Evolutionary conservation across 1,140 invertebrate species (phyloP), one percentile per base, ranked within the genome.

Genomic region (Penaeus chinensis): DNA sequence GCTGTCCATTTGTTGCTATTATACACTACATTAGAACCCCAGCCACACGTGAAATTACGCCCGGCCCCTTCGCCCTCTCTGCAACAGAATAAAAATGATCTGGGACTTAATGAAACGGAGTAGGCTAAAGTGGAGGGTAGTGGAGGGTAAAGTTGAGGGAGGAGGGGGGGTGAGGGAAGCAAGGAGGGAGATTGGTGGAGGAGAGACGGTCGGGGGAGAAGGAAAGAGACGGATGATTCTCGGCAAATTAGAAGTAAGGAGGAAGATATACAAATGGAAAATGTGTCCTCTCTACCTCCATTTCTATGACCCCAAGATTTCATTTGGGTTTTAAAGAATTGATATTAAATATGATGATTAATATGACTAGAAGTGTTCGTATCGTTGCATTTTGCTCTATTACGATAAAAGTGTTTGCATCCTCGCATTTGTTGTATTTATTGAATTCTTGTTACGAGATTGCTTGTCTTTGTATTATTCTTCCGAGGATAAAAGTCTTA

Each of bases 11-110:
- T 87, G 86, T 87, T 87, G 86, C 80, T 71, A 87, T 87, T 87
- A 87, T 87, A 76, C 86, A 87, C 65, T 87, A 87, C 86, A 87
- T 87, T 87, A 87, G 86, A 87, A 87, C 86, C 86, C 74, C 79
- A 87, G 86, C 86, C 86, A 87, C 86, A 87, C 86, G 86, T 87
- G 86, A 87, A 87, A 87, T 87, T 82, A 87, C 86, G 85, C 77
- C 77, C 60, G 71, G 80, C 80, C 80, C 86, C 77, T 83, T 82
- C 86, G 79, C 86, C 80, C 86, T 87, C 86, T 87, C 86, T 87
- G 80, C 80, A 87, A 87, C 80, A 87, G 80, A 82, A 87, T 87
- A 82, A 87, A 87, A 82, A 87, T 82, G 86, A 87, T 87, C 79
- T 77, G 86, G 69, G 86, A 77, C 85, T 87, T 82, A 82, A 79